Base-by-base conservation (phyloP, 1,140 invertebrate genomes). In the Hyles vespertilio region DNA sequence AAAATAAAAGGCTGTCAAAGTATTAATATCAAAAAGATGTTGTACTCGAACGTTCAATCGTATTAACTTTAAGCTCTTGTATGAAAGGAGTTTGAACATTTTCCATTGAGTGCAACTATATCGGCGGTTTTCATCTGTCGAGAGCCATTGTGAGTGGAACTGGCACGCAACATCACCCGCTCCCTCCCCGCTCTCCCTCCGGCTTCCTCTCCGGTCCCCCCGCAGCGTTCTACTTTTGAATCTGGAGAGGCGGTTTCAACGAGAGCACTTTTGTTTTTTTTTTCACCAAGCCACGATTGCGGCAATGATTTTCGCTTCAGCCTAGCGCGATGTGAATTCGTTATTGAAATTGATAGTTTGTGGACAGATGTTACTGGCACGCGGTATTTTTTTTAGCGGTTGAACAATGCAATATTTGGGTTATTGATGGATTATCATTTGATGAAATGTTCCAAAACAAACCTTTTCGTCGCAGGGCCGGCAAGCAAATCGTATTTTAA, bases 71-170 rank as follows among this genome's bases (percentile, higher is more conserved):
- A 49, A 40, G 46, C 47, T 12, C 5, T 48, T 46, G 54, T 47
- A 46, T 11, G 45, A 12, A 46, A 36, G 46, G 12, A 49, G 34
- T 56, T 49, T 47, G 11, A 45, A 58, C 50, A 52, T 58, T 59
- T 54, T 54, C 34, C 47, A 49, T 49, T 43, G 47, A 49, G 33
- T 56, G 32, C 40, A 51, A 54, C 34, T 58, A 63, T 45, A 54
- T 62, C 55, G 60, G 57, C 53, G 54, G 56, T 62, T 22, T 47
- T 58, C 45, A 52, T 36, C 36, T 52, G 51, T 54, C 45, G 50
- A 48, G 56, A 34, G 60, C 43, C 47, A 62, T 62, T 58, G 60
- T 62, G 60, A 54, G 59, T 61, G 50, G 51, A 62, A 62, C 55
- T 62, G 56, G 60, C 60, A 62, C 60, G 50, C 60, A 58, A 58